Evolutionary conservation across 2,797 vertebrate genomes (phyloP).

Genomic region (Antrozous pallidus): DNA sequence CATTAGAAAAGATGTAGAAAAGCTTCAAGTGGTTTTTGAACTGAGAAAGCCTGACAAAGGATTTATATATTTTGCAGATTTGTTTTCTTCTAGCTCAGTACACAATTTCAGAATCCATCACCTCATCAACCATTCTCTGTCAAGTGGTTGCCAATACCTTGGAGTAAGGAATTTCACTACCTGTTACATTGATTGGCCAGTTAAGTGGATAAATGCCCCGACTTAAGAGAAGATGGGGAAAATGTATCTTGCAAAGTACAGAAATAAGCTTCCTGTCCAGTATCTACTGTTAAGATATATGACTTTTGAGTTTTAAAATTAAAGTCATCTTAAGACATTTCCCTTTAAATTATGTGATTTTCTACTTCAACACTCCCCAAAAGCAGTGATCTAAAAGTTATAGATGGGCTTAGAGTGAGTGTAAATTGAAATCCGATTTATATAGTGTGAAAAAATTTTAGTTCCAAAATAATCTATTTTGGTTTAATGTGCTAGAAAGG

Average conservation of each 20-base stretch:
- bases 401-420: neutral
- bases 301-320: constrained; percentile 13
- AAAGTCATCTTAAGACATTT: constrained; percentile 28
- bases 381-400: neutral
- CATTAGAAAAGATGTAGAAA: neutral
- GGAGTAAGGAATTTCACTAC: neutral
- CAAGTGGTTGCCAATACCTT: neutral
- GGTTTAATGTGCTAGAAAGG: neutral
- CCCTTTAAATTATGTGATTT: constrained; percentile 30
- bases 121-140: neutral
- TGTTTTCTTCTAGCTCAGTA: constrained; percentile 27
- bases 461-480: neutral
- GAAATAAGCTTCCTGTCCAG: neutral
- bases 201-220: neutral
- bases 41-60: constrained; percentile 32
- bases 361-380: neutral
- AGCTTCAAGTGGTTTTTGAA: constrained; percentile 47
- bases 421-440: constrained; percentile 41
- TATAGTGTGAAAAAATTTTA: neutral
- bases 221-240: constrained; percentile 23
- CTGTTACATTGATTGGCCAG: neutral
- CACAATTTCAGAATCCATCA: neutral
- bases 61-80: constrained; percentile 51
- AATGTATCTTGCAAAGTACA: neutral
- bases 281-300: neutral